A percentile compares a stretch with the other conserved stretches of the same genome.
Evolutionary conservation across 2,113 vertebrate species (phyloP).

Genomic region (Pterocles burchelli): DNA sequence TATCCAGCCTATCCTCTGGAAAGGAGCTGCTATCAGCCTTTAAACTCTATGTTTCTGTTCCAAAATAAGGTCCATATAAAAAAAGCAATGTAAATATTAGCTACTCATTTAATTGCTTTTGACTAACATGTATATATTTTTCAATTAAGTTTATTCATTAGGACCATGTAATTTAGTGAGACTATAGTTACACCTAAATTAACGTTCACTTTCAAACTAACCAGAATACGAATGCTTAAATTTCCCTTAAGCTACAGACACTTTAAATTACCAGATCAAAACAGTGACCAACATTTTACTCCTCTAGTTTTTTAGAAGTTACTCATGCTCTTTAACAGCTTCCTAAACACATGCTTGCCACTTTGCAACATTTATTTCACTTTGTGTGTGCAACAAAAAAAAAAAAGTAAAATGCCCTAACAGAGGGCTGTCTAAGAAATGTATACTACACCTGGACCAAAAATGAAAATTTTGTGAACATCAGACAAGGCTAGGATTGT

Average conservation of each 20-base stretch:
- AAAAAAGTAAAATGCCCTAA: background rate
- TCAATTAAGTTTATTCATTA: constrained; percentile 22
- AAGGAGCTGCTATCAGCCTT: background rate
- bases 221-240: background rate
- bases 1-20: background rate
- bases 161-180: background rate
- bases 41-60: background rate
- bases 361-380: background rate
- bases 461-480: background rate
- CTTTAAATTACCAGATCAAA: constrained; percentile 4
- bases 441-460: background rate
- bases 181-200: background rate
- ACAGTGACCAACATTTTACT: background rate
- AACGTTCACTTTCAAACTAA: background rate
- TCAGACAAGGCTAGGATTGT: background rate
- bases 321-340: background rate
- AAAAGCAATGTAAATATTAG: background rate
- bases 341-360: background rate
- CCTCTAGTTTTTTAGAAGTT: background rate
- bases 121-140: background rate
- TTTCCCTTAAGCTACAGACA: background rate
- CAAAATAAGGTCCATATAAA: background rate
- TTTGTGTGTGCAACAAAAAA: background rate
- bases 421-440: background rate
- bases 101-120: background rate